A percentile compares a stretch with the other conserved stretches of the same genome.
These are phyloP conservation scores for Homarus gammarus DNA, from an alignment of 2,888 invertebrate species.

Conservation along the genomic window DNA sequence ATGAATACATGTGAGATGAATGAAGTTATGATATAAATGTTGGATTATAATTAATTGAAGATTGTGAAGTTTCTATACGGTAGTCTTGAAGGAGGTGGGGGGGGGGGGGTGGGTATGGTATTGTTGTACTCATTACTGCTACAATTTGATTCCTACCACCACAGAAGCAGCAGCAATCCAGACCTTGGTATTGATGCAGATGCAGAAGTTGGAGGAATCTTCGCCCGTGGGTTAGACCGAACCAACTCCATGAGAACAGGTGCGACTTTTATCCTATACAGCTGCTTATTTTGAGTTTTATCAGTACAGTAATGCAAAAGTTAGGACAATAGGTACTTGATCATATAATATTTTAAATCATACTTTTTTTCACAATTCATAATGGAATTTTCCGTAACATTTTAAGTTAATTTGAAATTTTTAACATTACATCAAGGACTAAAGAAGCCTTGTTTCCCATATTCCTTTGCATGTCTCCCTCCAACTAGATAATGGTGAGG, in stretches of 20 bases:
- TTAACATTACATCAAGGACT: neutral
- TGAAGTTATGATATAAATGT: too few relatives aligned
- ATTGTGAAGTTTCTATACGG: too few relatives aligned
- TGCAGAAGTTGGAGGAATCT: conserved; percentile 78
- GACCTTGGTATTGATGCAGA: conserved; percentile 78
- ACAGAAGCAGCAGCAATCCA: conserved; percentile 79
- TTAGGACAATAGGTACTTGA: neutral
- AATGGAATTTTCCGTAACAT: neutral
- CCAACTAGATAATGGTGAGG: conserved; percentile 61
- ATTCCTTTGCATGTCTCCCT: conserved; percentile 60
- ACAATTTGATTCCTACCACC: neutral
- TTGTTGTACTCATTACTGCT: too few relatives aligned
- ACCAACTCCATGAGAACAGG: conserved; percentile 82
- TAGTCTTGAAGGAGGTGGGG: too few relatives aligned
- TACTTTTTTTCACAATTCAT: neutral
- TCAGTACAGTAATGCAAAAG: too few relatives aligned
- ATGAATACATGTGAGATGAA: too few relatives aligned
- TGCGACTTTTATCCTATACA: conserved; percentile 39
- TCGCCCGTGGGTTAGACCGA: conserved; percentile 81
- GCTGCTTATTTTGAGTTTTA: neutral
- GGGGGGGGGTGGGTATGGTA: too few relatives aligned
- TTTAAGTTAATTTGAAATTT: neutral
- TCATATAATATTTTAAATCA: neutral
- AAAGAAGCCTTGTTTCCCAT: neutral
- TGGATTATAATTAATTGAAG: too few relatives aligned